Evolutionary conservation across 2,888 invertebrate species (phyloP).

Genomic region (Neria commutata): DNA sequence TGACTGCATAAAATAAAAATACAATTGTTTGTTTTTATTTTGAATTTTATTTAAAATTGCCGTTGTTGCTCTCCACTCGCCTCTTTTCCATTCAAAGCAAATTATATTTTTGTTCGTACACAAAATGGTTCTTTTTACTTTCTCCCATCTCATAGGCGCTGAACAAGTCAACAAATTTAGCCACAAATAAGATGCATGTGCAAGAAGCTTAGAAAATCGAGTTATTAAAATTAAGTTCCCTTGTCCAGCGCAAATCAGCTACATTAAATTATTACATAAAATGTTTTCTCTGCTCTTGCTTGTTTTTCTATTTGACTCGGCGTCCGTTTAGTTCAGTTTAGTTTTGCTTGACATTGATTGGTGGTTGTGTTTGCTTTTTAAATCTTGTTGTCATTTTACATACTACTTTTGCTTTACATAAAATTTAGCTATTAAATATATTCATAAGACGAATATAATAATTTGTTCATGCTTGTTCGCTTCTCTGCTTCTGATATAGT

Average conservation of each 20-base stretch:
- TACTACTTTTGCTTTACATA: slow-evolving; percentile 21
- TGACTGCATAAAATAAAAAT: background rate
- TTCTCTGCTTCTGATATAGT: slow-evolving; percentile 16
- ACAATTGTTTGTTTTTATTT: slow-evolving; percentile 13
- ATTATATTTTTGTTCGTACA: slow-evolving; percentile 38
- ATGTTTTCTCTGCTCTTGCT: slow-evolving; percentile 26
- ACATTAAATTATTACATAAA: slow-evolving; percentile 44
- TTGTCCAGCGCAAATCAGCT: slow-evolving; percentile 31
- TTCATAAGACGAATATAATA: slow-evolving; percentile 44
- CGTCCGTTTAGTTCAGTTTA: slow-evolving; percentile 43
- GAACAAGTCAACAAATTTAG: too few species aligned
- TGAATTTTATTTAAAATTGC: slow-evolving; percentile 11
- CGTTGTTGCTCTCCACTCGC: too few species aligned
- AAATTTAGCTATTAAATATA: slow-evolving; percentile 50
- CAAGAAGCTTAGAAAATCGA: too few species aligned
- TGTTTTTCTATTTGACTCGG: slow-evolving; percentile 27
- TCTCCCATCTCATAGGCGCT: background rate
- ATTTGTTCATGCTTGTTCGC: slow-evolving; percentile 14
- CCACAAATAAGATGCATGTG: too few species aligned
- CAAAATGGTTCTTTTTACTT: background rate
- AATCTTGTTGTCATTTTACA: slow-evolving; percentile 24
- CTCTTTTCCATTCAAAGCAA: slow-evolving; percentile 49
- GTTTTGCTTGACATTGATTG: slow-evolving; percentile 54
- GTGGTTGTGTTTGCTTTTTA: slow-evolving; percentile 56
- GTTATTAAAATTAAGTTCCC: too few species aligned